Evolutionary conservation across 2,888 invertebrate species (phyloP), one percentile per base, ranked within the genome.

Genomic region (Nomada goodeniana): DNA sequence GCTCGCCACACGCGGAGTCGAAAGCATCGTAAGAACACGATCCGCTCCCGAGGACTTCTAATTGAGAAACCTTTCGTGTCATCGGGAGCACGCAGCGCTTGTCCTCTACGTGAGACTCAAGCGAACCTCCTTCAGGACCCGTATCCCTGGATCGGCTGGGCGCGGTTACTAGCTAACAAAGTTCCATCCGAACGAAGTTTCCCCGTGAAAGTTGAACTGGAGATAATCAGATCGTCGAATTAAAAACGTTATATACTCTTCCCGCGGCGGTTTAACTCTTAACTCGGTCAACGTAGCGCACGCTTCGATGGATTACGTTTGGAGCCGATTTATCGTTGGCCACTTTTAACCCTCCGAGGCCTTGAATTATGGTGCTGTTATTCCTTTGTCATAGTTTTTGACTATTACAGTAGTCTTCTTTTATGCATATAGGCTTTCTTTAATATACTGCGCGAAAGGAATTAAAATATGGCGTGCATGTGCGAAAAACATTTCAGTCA

Each of bases 1-100:
- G 60, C 69, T 20, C 47, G 70, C 77, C 83, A 83, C 84, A 77
- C 80, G 80, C 80, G 67, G 65, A 76, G 79, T 73, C 64, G 26
- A 72, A 70, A 52, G 44, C 67, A 59, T 42, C 23, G 69, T 20
- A 75, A 68, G 68, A 71, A 59, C 67, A 80, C 68, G 63, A 64
- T 67, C 64, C 59, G 20, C 44, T 23, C 4, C 26, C 20, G 26
- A 78, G 29, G 47, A 64, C 67, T 61, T 61, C 52, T 50, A 61
- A 71, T 67, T 60, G 52, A 70, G 47, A 75, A 55, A 2, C 47
- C 47, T 47, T 47, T 15, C 47, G 47, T 13, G 15, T 47, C 47
- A 47, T 15, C 47, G 47, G 13, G 47, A 47, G 15, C 47, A 15
- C 47, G 15, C 15, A 11, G 15, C 60, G n/a, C n/a, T 60, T 18